Percentiles rank a stretch among this genome's conserved stretches.
phyloP scores from a whole-genome alignment of 2,113 vertebrate species.

The Herpetotheres cachinnans region DNA sequence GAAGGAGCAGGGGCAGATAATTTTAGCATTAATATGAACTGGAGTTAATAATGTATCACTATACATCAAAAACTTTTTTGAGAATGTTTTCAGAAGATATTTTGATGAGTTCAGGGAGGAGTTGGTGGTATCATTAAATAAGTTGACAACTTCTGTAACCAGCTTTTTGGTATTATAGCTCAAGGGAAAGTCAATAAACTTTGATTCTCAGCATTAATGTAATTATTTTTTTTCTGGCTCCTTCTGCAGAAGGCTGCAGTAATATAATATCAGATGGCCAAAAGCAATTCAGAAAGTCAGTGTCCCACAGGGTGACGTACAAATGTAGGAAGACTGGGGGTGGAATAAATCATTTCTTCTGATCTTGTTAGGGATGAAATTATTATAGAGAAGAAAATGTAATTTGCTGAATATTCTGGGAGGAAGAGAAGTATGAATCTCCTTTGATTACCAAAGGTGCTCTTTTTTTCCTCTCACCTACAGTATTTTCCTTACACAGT shows the following conservation, averaged over 20 bases:
- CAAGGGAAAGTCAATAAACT: constrained; percentile 84
- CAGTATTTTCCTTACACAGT: background rate
- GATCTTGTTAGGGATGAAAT: constrained; percentile 76
- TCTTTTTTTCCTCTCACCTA: background rate
- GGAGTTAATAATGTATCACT: constrained; percentile 12
- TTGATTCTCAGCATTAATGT: constrained; percentile 78
- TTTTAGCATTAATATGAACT: constrained; percentile 11
- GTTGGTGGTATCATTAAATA: constrained; percentile 72
- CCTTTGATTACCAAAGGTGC: constrained; percentile 26
- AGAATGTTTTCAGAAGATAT: constrained; percentile 68
- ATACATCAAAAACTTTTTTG: constrained; percentile 48
- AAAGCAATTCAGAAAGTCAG: constrained; percentile 77
- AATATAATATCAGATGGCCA: constrained; percentile 78
- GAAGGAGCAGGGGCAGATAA: background rate
- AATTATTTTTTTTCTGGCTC: constrained; percentile 75
- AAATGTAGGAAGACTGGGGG: constrained; percentile 71
- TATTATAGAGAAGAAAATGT: constrained; percentile 65
- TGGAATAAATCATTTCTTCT: constrained; percentile 80
- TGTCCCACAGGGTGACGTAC: constrained; percentile 73
- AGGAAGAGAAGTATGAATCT: constrained; percentile 30
- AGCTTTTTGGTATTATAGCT: constrained; percentile 73
- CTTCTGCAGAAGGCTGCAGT: constrained; percentile 67
- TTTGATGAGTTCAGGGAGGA: constrained; percentile 63
- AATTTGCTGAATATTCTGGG: constrained; percentile 52
- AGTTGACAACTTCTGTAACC: constrained; percentile 71